Evolutionary conservation across 2,797 vertebrate species (phyloP), one percentile per base, ranked within the genome.

Genomic region (Sebastes melanostomus): DNA sequence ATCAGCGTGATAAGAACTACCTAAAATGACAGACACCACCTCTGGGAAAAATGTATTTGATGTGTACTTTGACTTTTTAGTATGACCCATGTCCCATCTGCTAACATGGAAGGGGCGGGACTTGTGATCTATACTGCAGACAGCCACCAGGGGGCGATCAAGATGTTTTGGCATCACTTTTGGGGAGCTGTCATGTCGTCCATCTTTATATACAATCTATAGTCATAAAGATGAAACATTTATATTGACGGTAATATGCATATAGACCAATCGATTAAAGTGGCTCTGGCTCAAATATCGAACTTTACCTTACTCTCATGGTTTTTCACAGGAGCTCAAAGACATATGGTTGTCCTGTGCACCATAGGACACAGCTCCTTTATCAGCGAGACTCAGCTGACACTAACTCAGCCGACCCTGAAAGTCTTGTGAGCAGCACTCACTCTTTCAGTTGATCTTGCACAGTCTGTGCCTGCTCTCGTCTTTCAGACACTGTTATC

Each of bases 341-440:
- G 38, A 55, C 70, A 18, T 46, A 36, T 10, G 36, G 52, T 50
- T 25, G 25, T 72, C 46, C n/a, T 14, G 8, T 69, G 75, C 60
- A 3, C 68, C 25, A 29, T 6, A 54, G 58, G 82, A 86, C 81
- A 85, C 80, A 66, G 80, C 25, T 70, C 42, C 61, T 84, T 85
- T 89, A 75, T 83, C 69, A 66, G 58, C 8, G 0, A 29, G 55
- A 59, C 83, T 86, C 67, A 86, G 82, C 85, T 84, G 78, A 85
- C 38, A 14, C 68, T 4, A 67, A 50, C 59, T 68, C 42, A 14
- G 60, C 34, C 34, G 22, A 66, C 54, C 27, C 29, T 29, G 52
- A 46, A 36, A 34, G 69, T 83, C 85, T 80, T 63, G 55, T 87
- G 82, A 85, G 69, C 66, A 67, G 27, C 75, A 55, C 56, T 80